These are phyloP conservation scores for Rana temporaria DNA, from an alignment of 2,113 vertebrate genomes.

Conservation along the genomic window DNA sequence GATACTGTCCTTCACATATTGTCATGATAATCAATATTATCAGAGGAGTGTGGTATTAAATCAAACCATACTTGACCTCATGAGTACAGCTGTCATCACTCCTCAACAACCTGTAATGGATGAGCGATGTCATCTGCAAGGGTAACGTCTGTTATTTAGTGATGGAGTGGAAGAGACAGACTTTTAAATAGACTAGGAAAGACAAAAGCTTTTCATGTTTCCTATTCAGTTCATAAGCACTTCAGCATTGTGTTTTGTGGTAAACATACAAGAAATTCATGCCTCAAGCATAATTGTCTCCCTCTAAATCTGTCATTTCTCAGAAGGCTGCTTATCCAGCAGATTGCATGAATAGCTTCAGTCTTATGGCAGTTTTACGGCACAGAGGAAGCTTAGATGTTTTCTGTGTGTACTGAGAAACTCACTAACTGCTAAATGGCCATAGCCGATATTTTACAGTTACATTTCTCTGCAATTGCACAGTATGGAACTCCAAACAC, in stretches of 20 bases:
- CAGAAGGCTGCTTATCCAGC: constrained; percentile 63
- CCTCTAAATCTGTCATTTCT: constrained; percentile 73
- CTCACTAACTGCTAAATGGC: constrained; percentile 64
- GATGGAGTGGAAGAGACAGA: constrained; percentile 19
- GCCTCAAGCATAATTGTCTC: constrained; percentile 72
- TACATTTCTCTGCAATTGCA: constrained; percentile 52
- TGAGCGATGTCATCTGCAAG: constrained; percentile 39
- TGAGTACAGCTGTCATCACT: constrained; percentile 66
- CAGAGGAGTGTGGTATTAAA: constrained; percentile 45
- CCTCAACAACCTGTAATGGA: constrained; percentile 52
- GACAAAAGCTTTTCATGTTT: constrained; percentile 4
- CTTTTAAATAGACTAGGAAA: constrained; percentile 44
- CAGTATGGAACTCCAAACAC: constrained; percentile 60
- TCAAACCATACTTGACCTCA: constrained; percentile 46
- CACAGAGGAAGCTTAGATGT: constrained; percentile 55
- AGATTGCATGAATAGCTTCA: constrained; percentile 67
- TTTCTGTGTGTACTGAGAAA: constrained; percentile 58
- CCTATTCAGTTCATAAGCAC: constrained; percentile 27
- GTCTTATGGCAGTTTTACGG: constrained; percentile 63
- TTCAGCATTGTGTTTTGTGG: constrained; percentile 39
- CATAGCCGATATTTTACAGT: constrained; percentile 36
- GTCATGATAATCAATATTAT: constrained; percentile 51
- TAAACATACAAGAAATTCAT: constrained; percentile 74
- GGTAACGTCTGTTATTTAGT: constrained; percentile 41
- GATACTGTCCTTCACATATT: constrained; percentile 30